Evolutionary conservation across 2,113 vertebrate species (phyloP).

Genomic region (Bettongia penicillata): DNA sequence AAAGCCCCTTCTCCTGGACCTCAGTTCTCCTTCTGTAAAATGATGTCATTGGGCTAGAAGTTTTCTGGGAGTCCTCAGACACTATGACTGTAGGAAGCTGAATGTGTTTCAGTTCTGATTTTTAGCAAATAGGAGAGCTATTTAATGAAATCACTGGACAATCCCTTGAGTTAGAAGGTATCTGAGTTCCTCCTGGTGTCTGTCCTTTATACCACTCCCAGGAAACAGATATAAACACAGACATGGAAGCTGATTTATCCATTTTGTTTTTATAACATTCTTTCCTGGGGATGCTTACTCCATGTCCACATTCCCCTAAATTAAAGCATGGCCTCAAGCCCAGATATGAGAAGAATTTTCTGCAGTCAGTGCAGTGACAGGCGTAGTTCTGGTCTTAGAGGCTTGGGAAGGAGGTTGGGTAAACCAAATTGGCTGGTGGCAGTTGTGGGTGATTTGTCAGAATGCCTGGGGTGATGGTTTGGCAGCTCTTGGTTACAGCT

Average conservation of each 20-base stretch:
- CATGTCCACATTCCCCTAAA: not conserved
- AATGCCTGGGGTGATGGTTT: not conserved
- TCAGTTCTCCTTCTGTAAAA: not conserved
- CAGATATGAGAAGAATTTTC: conserved; percentile 43
- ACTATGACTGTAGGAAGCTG: not conserved
- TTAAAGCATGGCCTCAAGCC: conserved; percentile 31
- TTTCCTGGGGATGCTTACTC: not conserved
- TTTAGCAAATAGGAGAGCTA: not conserved
- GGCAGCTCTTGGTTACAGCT: not conserved
- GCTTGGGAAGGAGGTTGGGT: conserved; percentile 29
- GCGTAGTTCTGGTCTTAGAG: not conserved
- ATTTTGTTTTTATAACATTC: not conserved
- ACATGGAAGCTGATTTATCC: not conserved
- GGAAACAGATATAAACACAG: not conserved
- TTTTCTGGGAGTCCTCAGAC: not conserved
- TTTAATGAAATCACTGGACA: not conserved
- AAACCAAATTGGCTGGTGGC: not conserved
- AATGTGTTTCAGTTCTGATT: not conserved
- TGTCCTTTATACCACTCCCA: not conserved
- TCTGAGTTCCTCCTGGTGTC: not conserved
- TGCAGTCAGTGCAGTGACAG: not conserved
- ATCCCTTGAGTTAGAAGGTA: not conserved
- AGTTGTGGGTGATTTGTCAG: not conserved
- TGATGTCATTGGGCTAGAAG: not conserved
- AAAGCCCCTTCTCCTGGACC: not conserved